These are phyloP conservation scores for Idaea dimidiata DNA, from an alignment of 2,888 invertebrate species.

Conservation along the genomic window DNA sequence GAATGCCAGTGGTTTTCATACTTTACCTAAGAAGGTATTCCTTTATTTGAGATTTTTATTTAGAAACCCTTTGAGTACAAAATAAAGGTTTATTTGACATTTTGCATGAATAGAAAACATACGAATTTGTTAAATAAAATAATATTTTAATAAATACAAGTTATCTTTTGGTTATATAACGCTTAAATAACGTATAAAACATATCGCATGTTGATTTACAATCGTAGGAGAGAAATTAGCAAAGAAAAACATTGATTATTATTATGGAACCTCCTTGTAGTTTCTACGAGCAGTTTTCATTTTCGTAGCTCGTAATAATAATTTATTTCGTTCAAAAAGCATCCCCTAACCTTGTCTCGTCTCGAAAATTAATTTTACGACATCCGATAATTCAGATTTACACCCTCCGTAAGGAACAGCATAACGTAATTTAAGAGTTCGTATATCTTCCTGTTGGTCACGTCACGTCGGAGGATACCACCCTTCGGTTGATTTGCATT, in stretches of 20 bases:
- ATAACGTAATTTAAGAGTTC: conserved; percentile 1
- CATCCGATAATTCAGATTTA: conserved; percentile 1
- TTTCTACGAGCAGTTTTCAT: neutral
- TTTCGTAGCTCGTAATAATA: neutral
- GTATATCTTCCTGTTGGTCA: neutral
- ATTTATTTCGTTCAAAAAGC: neutral
- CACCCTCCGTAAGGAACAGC: neutral
- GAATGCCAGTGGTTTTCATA: conserved; percentile 17
- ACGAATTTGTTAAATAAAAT: neutral
- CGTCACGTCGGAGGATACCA: conserved; percentile 8
- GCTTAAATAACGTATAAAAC: no score
- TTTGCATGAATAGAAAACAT: neutral
- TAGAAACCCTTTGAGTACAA: neutral
- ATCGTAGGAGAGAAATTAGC: neutral
- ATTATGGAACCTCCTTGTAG: neutral
- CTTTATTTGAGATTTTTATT: conserved; percentile 21
- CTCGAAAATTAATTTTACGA: conserved; percentile 1
- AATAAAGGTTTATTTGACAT: neutral
- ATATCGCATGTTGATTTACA: neutral
- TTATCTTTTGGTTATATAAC: no score
- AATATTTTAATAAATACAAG: no score
- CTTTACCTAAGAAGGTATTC: conserved; percentile 8
- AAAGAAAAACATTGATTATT: neutral
- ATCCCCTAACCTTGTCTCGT: neutral
- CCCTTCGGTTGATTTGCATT: conserved; percentile 26